phyloP scores from a whole-genome alignment of 2,113 vertebrate species.

The Asarcornis scutulata region DNA sequence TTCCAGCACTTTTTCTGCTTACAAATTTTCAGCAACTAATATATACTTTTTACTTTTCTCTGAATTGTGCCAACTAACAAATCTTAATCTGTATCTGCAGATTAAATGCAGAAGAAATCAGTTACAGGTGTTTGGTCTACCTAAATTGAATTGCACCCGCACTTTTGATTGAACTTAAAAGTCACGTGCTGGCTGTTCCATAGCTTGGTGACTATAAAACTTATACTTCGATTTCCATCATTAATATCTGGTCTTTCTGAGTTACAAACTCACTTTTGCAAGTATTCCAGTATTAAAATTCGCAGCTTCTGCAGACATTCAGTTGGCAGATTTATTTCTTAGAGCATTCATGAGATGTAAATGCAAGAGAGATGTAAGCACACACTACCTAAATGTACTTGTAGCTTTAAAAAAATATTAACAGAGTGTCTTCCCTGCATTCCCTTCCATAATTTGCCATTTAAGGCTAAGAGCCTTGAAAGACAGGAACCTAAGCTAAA shows the following conservation, averaged over 20 bases:
- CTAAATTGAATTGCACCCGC: not conserved
- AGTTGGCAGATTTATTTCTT: not conserved
- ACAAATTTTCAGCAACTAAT: not conserved
- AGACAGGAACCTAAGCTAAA: not conserved
- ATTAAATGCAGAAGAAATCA: slow-evolving; percentile 17
- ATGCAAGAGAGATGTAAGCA: not conserved
- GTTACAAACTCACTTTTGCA: not conserved
- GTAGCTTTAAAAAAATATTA: not conserved
- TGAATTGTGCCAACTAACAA: slow-evolving; percentile 6
- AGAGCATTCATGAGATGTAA: slow-evolving; percentile 10
- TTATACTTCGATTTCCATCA: not conserved
- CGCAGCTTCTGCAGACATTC: slow-evolving; percentile 9
- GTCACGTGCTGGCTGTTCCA: not conserved
- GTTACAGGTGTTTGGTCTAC: not conserved
- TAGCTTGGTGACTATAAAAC: not conserved
- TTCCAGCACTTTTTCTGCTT: slow-evolving; percentile 35
- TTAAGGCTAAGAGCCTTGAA: not conserved
- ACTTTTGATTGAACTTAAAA: not conserved
- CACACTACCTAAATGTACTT: not conserved
- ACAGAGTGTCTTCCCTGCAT: not conserved
- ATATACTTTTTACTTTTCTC: slow-evolving; percentile 6
- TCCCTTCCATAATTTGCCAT: not conserved
- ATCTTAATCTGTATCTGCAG: slow-evolving; percentile 33
- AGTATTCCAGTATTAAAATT: not conserved
- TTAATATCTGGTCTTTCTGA: slow-evolving; percentile 8